Evolutionary conservation across 2,113 vertebrate genomes (phyloP), one percentile per base, ranked within the genome.

Genomic region (Xenopus tropicalis): DNA sequence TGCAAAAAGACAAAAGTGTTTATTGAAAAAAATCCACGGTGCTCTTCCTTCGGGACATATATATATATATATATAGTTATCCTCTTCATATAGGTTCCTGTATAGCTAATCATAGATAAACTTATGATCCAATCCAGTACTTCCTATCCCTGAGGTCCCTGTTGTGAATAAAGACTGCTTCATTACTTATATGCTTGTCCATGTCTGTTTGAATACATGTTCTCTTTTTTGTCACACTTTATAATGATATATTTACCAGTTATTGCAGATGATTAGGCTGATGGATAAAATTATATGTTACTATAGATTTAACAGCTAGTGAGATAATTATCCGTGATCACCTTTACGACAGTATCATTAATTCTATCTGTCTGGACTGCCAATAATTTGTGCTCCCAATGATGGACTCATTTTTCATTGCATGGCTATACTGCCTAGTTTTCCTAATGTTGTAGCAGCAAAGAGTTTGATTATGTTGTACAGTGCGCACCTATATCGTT

Each of bases 321-420:
- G 64, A 66, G 64, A 66, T 66, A 66, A 66, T 48, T 66, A 66
- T 66, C 19, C 64, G 14, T 66, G 64, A 66, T 48, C 64, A 43
- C 42, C 64, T 16, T 22, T 23, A 59, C 22, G 11, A 11, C 43
- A 48, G 43, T 66, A n/a, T 48, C 64, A 66, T 66, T 66, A 66
- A 66, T 66, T 43, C 42, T 48, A 44, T 29, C 37, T 66, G 43
- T 48, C 43, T 48, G 12, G 14, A 9, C 64, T 51, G 64, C 64
- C 64, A 48, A 66, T 66, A 66, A 48, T 46, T 46, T 22, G 7
- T 48, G 43, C 20, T 17, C 42, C 11, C 42, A 7, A 48, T 22
- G 42, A 46, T 20, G 21, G 42, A 43, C 64, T 66, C n/a, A 66
- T 66, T 43, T 66, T 43, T 66, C 64, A 66, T 48, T 23, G 11